A percentile compares a stretch with the other conserved stretches of the same genome.
These are phyloP conservation scores for Drosophila arizonae DNA, from an alignment of 1,140 invertebrate species.

Conservation along the genomic window DNA sequence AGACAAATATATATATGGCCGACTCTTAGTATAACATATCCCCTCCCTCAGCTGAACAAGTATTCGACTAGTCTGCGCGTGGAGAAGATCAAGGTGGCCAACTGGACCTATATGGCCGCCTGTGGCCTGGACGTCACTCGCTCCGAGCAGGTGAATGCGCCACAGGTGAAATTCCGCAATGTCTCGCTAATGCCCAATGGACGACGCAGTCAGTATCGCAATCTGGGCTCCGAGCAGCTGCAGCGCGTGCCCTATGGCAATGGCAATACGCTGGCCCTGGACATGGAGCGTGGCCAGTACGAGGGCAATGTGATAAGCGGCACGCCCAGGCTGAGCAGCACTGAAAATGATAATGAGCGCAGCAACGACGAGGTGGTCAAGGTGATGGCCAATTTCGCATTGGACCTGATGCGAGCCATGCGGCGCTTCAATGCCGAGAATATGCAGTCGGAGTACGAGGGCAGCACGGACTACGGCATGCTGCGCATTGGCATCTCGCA, in stretches of 20 bases:
- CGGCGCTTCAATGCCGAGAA: constrained; percentile 76
- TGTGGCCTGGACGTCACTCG: constrained; percentile 91
- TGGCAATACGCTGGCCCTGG: constrained; percentile 61
- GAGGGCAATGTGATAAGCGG: constrained; percentile 56
- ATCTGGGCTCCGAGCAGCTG: constrained; percentile 46
- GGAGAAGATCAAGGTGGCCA: constrained; percentile 96
- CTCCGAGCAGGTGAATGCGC: constrained; percentile 85
- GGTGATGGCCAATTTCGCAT: constrained; percentile 85
- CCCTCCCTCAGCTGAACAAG: constrained; percentile 47
- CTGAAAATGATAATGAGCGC: constrained; percentile 15
- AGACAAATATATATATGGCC: neutral
- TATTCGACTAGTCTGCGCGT: constrained; percentile 59
- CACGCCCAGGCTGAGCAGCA: constrained; percentile 33
- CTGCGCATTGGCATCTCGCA: constrained; percentile 88
- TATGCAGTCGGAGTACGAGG: constrained; percentile 83
- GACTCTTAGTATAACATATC: neutral
- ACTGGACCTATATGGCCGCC: constrained; percentile 97
- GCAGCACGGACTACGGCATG: constrained; percentile 84
- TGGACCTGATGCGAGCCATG: constrained; percentile 79
- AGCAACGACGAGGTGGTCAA: constrained; percentile 83
- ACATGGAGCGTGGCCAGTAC: constrained; percentile 65
- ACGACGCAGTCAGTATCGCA: constrained; percentile 70
- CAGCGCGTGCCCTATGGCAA: constrained; percentile 64
- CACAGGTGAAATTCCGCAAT: constrained; percentile 76
- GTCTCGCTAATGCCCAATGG: constrained; percentile 76